phyloP scores from a whole-genome alignment of 1,140 invertebrate genomes.

The Drosophila bocqueti region DNA sequence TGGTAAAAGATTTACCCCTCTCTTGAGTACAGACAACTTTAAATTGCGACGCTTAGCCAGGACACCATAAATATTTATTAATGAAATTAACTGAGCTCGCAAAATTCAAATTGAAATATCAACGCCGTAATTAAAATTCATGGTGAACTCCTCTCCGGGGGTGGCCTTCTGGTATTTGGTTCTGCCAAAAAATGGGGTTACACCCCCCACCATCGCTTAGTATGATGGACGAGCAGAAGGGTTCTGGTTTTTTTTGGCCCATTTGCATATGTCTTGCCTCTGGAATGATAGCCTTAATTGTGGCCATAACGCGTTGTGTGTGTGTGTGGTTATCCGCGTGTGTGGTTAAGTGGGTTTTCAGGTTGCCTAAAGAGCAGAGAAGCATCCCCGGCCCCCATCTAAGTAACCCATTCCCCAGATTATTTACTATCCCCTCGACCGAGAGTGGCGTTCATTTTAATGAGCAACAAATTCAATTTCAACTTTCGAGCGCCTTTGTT shows the following conservation, averaged over 20 bases:
- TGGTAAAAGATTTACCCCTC: background rate
- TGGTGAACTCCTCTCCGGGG: conserved; percentile 27
- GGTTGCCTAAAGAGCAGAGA: conserved; percentile 39
- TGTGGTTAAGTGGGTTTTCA: conserved; percentile 78
- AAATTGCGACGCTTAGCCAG: conserved; percentile 44
- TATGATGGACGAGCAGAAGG: conserved; percentile 46
- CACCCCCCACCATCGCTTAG: conserved; percentile 9
- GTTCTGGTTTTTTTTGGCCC: conserved; percentile 18
- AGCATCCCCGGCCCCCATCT: background rate
- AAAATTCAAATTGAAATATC: conserved; percentile 76
- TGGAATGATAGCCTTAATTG: conserved; percentile 74
- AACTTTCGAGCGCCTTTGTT: conserved; percentile 61
- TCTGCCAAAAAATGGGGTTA: conserved; percentile 25
- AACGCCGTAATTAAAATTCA: conserved; percentile 80
- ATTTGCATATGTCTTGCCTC: conserved; percentile 72
- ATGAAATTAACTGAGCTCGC: conserved; percentile 75
- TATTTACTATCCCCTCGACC: conserved; percentile 39
- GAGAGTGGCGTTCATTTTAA: conserved; percentile 69
- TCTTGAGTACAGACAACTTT: conserved; percentile 16
- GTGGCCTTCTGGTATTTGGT: conserved; percentile 4
- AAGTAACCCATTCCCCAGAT: conserved; percentile 1
- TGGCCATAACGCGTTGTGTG: conserved; percentile 55
- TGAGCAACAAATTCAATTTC: conserved; percentile 79
- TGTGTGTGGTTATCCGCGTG: conserved; percentile 43
- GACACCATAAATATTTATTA: conserved; percentile 81